Base-by-base conservation (phyloP, 2,888 invertebrate species). In the Heliothis peltigera region DNA sequence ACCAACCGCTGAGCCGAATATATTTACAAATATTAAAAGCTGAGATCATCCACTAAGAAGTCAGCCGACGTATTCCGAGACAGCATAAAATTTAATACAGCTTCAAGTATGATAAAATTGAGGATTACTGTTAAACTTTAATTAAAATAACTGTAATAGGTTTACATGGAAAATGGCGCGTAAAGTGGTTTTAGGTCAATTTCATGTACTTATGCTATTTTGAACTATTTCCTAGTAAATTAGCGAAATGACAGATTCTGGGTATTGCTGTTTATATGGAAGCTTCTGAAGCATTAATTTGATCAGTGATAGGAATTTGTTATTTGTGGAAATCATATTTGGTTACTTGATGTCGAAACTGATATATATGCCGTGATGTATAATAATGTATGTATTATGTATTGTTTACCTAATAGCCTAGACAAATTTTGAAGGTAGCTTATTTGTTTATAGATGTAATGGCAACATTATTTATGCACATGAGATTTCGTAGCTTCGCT, bases 31-130 rank as follows among this genome's bases (percentile, higher is more conserved):
- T 56, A 75, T 52, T 70, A 67, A 70, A 51, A 61, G 68, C 65
- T 88, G 87, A 87, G 82, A 84, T 87, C 88, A 87, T 84, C 81
- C 58, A 53, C 74, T 67, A 51, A 59, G 63, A 78, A 65, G 70
- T 64, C 64, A 48, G 52, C 70, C 62, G 75, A 49, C 77, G 65
- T 76, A 80, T 85, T 84, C 83, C 68, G 65, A 56, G 81, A 83
- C 61, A 54, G 19, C 47, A 54, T 72, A 53, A 48, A 69, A 56
- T 64, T 64, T 69, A 59, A 62, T 67, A 71, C 52, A 58, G 55
- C 60, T 65, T 10, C 46, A 35, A 32, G 57, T 65, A 48, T 60
- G 49, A 69, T 55, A 22, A 62, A 75, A 71, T 61, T 77, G 25
- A 61, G 42, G 22, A 73, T 55, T 59, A 56, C 69, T 65, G 54